A percentile compares a stretch with the other conserved stretches of the same genome.
These are phyloP conservation scores for Eurois occulta DNA, from an alignment of 2,888 invertebrate genomes.

Conservation along the genomic window DNA sequence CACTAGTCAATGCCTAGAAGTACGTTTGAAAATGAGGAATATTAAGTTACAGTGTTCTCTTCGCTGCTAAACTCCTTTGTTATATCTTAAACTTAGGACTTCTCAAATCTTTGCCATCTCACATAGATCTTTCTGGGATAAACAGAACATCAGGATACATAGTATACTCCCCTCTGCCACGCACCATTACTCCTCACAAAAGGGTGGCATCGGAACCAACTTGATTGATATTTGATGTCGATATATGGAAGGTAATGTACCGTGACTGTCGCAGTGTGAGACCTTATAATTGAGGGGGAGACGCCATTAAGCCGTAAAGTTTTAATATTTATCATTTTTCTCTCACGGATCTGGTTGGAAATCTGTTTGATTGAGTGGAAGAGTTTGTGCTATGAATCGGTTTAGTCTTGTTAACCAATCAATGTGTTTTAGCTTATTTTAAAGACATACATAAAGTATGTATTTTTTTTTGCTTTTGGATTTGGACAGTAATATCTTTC, in stretches of 20 bases:
- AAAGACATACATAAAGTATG: not conserved
- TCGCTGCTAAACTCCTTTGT: not conserved
- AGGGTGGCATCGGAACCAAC: slow-evolving; percentile 69
- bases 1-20: not conserved
- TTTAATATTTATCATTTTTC: slow-evolving; percentile 46
- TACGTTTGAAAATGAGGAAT: not conserved
- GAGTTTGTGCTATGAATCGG: not conserved
- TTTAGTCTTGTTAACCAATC: not conserved
- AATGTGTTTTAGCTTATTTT: not conserved
- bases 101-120: not conserved
- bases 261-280: slow-evolving; percentile 65
- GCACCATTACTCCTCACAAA: slow-evolving; percentile 68
- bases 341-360: slow-evolving; percentile 31
- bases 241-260: slow-evolving; percentile 71
- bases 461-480: not conserved
- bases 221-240: slow-evolving; percentile 77
- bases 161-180: slow-evolving; percentile 50
- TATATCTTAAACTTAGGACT: not conserved
- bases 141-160: slow-evolving; percentile 24
- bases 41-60: not conserved
- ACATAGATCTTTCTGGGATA: slow-evolving; percentile 28
- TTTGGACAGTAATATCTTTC: not conserved
- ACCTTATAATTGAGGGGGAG: slow-evolving; percentile 55
- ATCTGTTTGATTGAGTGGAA: not conserved
- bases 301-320: slow-evolving; percentile 42